phyloP scores from a whole-genome alignment of 1,140 invertebrate genomes.

The Adelges cooleyi region DNA sequence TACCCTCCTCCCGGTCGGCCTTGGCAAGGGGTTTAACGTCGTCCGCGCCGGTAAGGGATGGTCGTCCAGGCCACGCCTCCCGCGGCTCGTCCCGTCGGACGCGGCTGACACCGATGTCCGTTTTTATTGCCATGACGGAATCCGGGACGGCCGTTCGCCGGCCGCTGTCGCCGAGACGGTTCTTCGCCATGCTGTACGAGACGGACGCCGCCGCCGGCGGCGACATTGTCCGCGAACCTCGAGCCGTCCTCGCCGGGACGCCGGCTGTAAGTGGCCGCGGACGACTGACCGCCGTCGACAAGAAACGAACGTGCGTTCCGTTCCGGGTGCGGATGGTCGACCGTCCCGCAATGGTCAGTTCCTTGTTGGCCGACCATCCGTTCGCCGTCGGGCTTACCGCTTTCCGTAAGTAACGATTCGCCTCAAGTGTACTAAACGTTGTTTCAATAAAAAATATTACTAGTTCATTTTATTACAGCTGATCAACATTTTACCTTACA shows the following conservation, averaged over 20 bases:
- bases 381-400: slow-evolving; percentile 9
- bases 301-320: not conserved
- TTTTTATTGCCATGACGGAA: not conserved
- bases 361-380: not conserved
- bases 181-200: slow-evolving; percentile 23
- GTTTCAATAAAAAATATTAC: too few relatives aligned
- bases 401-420: slow-evolving; percentile 20
- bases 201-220: not conserved
- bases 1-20: too few relatives aligned
- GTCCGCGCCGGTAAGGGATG: too few relatives aligned
- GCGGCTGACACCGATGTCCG: too few relatives aligned
- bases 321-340: not conserved
- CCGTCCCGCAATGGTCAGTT: not conserved
- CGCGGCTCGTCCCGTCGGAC: too few relatives aligned
- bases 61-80: too few relatives aligned
- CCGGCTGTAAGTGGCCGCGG: too few relatives aligned
- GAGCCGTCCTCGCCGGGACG: not conserved
- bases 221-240: not conserved
- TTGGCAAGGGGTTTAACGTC: too few relatives aligned
- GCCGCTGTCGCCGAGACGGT: slow-evolving; percentile 14
- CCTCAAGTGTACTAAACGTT: too few relatives aligned
- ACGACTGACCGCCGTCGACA: not conserved
- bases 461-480: too few relatives aligned
- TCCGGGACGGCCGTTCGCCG: slow-evolving; percentile 6
- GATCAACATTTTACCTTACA: too few relatives aligned